Conservation (phyloP, 1,140 invertebrate genomes). For the Amyelois transitella region DNA sequence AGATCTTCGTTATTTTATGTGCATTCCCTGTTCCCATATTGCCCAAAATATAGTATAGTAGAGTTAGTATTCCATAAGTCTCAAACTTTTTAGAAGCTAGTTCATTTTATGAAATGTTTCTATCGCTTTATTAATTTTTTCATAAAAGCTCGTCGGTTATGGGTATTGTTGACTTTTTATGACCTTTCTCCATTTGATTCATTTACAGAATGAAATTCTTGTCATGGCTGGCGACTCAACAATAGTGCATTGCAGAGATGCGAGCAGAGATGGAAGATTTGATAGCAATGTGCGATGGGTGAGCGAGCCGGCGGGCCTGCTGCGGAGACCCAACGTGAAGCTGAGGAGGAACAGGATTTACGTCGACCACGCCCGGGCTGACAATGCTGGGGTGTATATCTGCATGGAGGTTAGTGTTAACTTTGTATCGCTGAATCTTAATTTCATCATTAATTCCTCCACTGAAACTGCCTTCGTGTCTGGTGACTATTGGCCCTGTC, state of each 20-base stretch:
- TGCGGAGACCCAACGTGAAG: background rate
- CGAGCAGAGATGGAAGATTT: background rate
- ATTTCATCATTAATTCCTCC: too few species aligned
- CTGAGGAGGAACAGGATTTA: background rate
- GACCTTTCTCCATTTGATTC: background rate
- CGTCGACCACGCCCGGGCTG: background rate
- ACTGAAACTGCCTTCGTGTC: too few species aligned
- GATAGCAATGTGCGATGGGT: background rate
- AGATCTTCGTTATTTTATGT: background rate
- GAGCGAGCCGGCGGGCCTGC: background rate
- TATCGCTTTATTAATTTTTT: background rate
- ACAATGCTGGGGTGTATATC: background rate
- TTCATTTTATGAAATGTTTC: too few species aligned
- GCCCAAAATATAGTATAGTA: too few species aligned
- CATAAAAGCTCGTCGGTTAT: too few species aligned
- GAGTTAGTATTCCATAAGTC: too few species aligned
- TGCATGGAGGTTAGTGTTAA: background rate
- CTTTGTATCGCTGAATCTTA: too few species aligned
- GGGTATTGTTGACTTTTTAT: background rate
- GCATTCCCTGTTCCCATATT: background rate
- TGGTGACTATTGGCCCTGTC: too few species aligned
- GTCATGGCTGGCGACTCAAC: constrained; percentile 26
- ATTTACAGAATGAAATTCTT: constrained; percentile 35
- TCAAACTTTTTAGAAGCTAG: too few species aligned
- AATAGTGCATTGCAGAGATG: constrained; percentile 17